These are phyloP conservation scores for Drosophila testacea DNA, from an alignment of 2,888 invertebrate species.

Conservation along the genomic window DNA sequence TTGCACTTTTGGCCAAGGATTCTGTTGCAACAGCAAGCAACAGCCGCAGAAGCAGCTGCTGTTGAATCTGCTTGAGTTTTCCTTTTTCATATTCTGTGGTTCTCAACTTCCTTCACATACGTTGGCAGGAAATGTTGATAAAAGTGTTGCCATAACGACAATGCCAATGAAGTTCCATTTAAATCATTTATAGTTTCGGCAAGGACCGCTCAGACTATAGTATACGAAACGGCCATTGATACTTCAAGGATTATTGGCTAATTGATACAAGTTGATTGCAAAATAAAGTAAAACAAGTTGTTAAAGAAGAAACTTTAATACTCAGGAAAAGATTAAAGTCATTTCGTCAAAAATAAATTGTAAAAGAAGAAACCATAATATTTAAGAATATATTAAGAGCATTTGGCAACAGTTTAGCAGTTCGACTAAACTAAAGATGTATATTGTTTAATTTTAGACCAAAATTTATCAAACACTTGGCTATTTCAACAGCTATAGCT, in stretches of 20 bases:
- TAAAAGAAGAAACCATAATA: too few species aligned
- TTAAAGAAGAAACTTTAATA: neutral
- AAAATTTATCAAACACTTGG: too few species aligned
- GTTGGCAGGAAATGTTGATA: conserved; percentile 66
- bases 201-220: neutral
- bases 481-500: too few species aligned
- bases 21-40: conserved; percentile 30
- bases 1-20: conserved; percentile 57
- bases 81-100: conserved; percentile 70
- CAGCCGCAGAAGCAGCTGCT: conserved; percentile 9
- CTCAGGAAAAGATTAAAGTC: neutral
- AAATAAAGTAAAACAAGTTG: neutral
- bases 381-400: too few species aligned
- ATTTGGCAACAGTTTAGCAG: too few species aligned
- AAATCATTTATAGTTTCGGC: conserved; percentile 61
- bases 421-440: too few species aligned
- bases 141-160: conserved; percentile 65
- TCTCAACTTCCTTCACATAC: conserved; percentile 58
- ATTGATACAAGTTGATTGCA: conserved; percentile 31
- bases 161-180: conserved; percentile 50
- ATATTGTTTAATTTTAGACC: too few species aligned
- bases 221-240: conserved; percentile 2
- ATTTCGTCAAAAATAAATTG: neutral
- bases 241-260: conserved; percentile 30
- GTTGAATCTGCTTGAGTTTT: conserved; percentile 49